Base-by-base conservation (phyloP, 2,113 vertebrate genomes). In the Actenoides lindsayi region DNA sequence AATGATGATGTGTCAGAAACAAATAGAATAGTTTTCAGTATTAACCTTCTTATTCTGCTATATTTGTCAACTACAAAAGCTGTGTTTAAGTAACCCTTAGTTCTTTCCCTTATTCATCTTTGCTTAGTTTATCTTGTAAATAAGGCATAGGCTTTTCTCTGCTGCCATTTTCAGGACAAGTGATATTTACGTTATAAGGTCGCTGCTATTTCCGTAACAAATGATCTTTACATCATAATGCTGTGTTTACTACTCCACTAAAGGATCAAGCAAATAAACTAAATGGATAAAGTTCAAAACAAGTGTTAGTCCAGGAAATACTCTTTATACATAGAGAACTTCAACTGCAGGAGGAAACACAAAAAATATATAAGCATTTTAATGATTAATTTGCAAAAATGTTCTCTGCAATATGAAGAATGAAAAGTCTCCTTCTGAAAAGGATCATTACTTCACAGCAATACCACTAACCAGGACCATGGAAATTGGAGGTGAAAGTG, bases 241-340 rank as follows among this genome's bases (percentile, higher is more conserved):
- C 16, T 78, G 75, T 81, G 59, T 83, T 97, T 90, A 95, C 11
- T 44, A n/a, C 42, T 95, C 69, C 65, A 82, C 65, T 53, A 35
- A 54, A 92, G 30, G 59, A 93, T 80, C 2, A 31, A 65, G 88
- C 81, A 95, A 88, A 87, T n/a, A 46, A 84, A 28, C 6, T 93
- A 68, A 92, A 82, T 0, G 0, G 18, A 68, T 19, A 13, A 42
- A 74, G 24, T 54, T 41, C 60, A 82, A 44, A 88, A 84, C 13
- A 63, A 14, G 6, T 39, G 28, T 20, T 35, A 13, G 33, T 80
- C 62, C 28, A 42, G 31, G 28, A 95, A 95, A 56, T 37, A 79
- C 31, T 93, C 75, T 97, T 96, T 86, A 96, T 23, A 88, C n/a
- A 81, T 2, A 50, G 18, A 87, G 28, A 95, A 79, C 60, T 94